Base-by-base conservation (phyloP, 2,797 vertebrate genomes). In the Apogon talboti region DNA sequence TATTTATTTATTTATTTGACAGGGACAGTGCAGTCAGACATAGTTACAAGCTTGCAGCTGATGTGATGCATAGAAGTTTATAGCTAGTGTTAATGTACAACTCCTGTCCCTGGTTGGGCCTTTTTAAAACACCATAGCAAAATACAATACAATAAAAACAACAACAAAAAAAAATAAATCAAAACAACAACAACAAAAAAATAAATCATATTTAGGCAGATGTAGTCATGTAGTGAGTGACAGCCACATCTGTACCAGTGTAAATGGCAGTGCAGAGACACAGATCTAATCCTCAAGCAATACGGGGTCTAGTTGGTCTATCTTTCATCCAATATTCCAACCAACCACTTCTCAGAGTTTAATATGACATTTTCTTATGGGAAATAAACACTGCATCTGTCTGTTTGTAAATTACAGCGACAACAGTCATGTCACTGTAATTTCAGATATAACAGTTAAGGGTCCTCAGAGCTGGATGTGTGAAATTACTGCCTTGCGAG, bases 391-490 rank as follows among this genome's bases (percentile, higher is more conserved):
- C 33, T 8, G 6, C 30, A 33, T 62, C 55, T 60, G 3, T 46
- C 14, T 67, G 33, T 6, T 4, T 14, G 64, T 15, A 18, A 55
- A 19, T 37, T 38, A 44, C 3, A 45, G n/a, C 40, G 44, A 19
- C 12, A 45, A 41, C 41, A 44, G 38, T 45, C 14, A 11, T 45
- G 24, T 15, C 6, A 44, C 15, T 73, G 50, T 71, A 13, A 69
- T 70, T 74, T 69, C 5, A 44, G 64, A 64, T 37, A 10, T 24
- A 10, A 65, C 58, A 56, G 44, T 79, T 79, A 58, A 46, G 6
- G n/a, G 54, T 35, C 13, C 61, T 48, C 10, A 2, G 1, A 33
- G 44, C 38, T 48, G 49, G 67, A 64, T 38, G 49, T 56, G 24
- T 1, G 43, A 13, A 14, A 33, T 56, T 55, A 64, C 74, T 56